Percentiles rank a stretch among this genome's conserved stretches.
These are phyloP conservation scores for Corythornis madagascariensis DNA, from an alignment of 2,113 vertebrate species.

Conservation along the genomic window DNA sequence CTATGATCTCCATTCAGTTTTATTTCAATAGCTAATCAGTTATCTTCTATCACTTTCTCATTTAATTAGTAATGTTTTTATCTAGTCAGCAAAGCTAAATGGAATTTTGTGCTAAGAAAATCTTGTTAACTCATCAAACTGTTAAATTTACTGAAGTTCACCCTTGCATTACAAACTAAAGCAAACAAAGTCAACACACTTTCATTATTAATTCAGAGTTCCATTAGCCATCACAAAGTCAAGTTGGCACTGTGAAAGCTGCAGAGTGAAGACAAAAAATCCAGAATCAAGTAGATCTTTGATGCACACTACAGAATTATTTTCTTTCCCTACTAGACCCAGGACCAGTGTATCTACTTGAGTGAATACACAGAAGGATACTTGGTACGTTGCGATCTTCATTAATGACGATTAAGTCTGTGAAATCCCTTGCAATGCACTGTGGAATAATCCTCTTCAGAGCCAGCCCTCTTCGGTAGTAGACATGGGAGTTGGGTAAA, in stretches of 20 bases:
- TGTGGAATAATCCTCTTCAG: constrained; percentile 95
- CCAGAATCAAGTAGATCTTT: neutral
- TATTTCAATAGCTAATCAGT: neutral
- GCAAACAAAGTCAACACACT: neutral
- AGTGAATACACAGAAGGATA: constrained; percentile 82
- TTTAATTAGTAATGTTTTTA: neutral
- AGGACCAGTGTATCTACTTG: neutral
- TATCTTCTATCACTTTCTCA: neutral
- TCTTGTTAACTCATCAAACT: neutral
- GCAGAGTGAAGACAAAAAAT: neutral
- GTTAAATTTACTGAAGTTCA: neutral
- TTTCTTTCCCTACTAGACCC: neutral
- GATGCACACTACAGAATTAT: neutral
- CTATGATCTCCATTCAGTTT: neutral
- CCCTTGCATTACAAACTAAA: neutral
- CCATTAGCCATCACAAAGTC: neutral
- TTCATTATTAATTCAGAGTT: neutral
- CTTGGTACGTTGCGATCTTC: constrained; percentile 93
- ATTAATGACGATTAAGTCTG: constrained; percentile 93
- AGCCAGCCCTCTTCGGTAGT: constrained; percentile 95
- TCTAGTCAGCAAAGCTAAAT: neutral
- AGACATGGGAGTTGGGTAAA: constrained; percentile 91
- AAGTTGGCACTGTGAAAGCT: neutral
- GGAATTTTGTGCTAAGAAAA: neutral
- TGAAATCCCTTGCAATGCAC: constrained; percentile 90